Base-by-base conservation (phyloP, 2,797 vertebrate genomes). In the Garrulus glandarius region DNA sequence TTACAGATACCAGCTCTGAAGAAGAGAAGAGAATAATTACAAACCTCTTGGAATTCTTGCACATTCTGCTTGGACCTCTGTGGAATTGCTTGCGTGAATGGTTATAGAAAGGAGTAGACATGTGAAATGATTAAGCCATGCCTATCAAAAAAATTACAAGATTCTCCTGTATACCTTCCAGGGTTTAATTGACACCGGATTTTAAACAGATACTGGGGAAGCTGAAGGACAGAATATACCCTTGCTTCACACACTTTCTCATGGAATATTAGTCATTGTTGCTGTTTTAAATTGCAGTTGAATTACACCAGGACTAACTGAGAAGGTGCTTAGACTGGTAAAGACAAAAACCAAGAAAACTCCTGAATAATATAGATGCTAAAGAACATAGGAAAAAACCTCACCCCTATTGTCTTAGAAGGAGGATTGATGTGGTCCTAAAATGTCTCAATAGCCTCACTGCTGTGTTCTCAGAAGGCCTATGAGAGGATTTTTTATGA, bases 401-500 rank as follows among this genome's bases (percentile, higher is more conserved):
- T 11, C 11, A 67, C 9, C 16, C 3, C 6, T 52, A 5, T 52
- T 77, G 29, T 41, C 30, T 59, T 92, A 26, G 50, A 84, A 71
- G 46, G 5, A 30, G 5, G 13, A 76, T 79, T 53, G 39, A 64
- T 46, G 9, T 56, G 15, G 4, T 82, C 16, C 71, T 89, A 70
- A 68, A 80, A 78, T 27, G 61, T 94, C 47, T 82, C 82, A 63
- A 15, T 46, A 75, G 41, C 15, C 17, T 71, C 44, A 7, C 34
- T 3, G 0, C 5, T 74, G 3, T 6, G 4, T 50, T 94, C 64
- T 91, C 77, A 59, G 59, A 53, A 75, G 24, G 46, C 21, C 50
- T 81, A 10, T 71, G 70, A 59, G 87, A 93, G 53, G 84, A 94
- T 87, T 94, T 92, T 76, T 9, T 65, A 52, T 53, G 76, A 92